Percentiles rank a stretch among this genome's conserved stretches.
These are phyloP conservation scores for Dasypus novemcinctus DNA, from an alignment of 2,113 vertebrate species.

Conservation along the genomic window DNA sequence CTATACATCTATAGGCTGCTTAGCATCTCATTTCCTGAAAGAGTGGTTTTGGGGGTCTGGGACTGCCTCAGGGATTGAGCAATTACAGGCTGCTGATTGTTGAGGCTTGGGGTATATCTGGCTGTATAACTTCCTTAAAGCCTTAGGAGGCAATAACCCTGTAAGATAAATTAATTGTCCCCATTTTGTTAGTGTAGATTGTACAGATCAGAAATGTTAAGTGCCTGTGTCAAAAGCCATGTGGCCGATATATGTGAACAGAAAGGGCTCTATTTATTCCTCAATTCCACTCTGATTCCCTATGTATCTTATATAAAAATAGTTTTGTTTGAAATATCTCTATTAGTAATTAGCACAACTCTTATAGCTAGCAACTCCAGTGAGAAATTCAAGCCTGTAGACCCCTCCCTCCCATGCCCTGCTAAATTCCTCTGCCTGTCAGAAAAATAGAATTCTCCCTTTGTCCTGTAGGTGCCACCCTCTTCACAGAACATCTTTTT, in stretches of 20 bases:
- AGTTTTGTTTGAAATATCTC: background rate
- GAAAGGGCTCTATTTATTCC: too few relatives aligned
- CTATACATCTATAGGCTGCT: background rate
- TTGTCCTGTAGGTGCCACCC: constrained; percentile 44
- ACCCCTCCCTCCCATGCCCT: background rate
- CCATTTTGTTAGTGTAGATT: background rate
- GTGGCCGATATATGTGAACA: background rate
- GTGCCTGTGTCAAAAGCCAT: background rate
- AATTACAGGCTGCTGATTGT: background rate
- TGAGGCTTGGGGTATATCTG: background rate
- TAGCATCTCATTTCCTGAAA: background rate
- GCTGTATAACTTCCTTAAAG: background rate
- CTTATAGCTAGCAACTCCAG: background rate
- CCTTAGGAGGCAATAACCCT: background rate
- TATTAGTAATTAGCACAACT: background rate
- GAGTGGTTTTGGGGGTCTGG: background rate
- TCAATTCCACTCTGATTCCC: background rate
- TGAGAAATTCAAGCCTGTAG: background rate
- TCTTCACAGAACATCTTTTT: background rate
- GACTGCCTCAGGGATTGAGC: background rate
- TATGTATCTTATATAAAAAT: background rate
- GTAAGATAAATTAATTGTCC: background rate
- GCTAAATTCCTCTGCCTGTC: background rate
- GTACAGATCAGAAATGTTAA: background rate
- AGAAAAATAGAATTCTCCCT: background rate